phyloP scores from a whole-genome alignment of 1,140 invertebrate genomes.

The Schlechtendalia chinensis region DNA sequence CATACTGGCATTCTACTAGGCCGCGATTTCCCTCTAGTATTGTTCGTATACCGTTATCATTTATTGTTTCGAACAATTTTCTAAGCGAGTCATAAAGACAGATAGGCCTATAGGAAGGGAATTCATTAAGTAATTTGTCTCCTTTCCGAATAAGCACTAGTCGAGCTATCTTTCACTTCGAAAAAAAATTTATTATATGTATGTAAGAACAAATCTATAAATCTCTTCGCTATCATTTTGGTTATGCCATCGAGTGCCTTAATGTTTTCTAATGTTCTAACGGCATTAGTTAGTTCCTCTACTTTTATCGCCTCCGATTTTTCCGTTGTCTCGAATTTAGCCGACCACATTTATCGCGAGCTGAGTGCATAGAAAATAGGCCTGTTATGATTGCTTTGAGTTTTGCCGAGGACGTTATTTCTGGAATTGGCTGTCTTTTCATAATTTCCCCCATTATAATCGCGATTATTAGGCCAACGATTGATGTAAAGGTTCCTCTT shows the following conservation, averaged over 20 bases:
- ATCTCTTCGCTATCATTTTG: neutral
- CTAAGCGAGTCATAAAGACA: too few relatives aligned
- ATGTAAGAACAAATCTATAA: neutral
- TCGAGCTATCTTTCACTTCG: constrained; percentile 4
- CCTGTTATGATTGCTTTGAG: neutral
- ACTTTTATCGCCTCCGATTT: too few relatives aligned
- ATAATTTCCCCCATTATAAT: neutral
- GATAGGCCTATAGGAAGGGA: too few relatives aligned
- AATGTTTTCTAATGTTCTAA: too few relatives aligned
- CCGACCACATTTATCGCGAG: neutral
- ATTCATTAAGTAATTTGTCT: too few relatives aligned
- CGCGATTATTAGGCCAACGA: neutral
- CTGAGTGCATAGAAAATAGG: too few relatives aligned
- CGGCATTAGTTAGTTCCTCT: too few relatives aligned
- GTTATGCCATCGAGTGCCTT: neutral
- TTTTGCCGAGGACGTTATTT: neutral
- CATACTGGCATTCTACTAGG: neutral
- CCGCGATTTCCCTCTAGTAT: neutral
- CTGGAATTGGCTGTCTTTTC: too few relatives aligned
- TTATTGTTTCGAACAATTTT: neutral
- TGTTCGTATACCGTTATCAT: neutral
- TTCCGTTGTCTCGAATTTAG: neutral
- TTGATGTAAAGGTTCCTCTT: neutral
- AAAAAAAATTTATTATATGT: neutral
- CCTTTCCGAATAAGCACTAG: neutral